Evolutionary conservation across 2,888 invertebrate species (phyloP).

Genomic region (Caenorhabditis angaria): DNA sequence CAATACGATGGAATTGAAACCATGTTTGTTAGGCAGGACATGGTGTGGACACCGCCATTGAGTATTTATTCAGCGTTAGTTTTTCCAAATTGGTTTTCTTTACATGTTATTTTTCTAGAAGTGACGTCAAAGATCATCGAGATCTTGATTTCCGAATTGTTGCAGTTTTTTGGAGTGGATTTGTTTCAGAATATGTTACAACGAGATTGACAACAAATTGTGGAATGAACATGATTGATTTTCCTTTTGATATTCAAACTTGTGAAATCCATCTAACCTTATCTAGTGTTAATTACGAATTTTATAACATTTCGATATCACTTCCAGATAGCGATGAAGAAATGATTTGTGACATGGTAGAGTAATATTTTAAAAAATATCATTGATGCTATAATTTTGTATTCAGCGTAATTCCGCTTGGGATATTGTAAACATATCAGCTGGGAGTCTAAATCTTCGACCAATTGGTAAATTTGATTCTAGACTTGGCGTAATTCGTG

Average conservation of each 20-base stretch:
- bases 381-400: too few species aligned
- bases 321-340: too few species aligned
- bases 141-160: constrained; percentile 25
- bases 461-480: too few species aligned
- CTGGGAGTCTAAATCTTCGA: constrained; percentile 4
- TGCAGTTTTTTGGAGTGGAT: not conserved
- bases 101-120: constrained; percentile 7
- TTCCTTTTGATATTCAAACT: constrained; percentile 27
- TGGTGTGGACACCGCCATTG: constrained; percentile 23
- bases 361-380: too few species aligned
- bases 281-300: constrained; percentile 10
- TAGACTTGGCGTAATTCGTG: too few species aligned
- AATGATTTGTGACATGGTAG: not conserved
- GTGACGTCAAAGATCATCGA: constrained; percentile 16
- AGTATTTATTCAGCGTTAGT: constrained; percentile 14
- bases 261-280: constrained; percentile 17
- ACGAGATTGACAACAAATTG: constrained; percentile 18
- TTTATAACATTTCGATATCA: constrained; percentile 8
- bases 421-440: constrained; percentile 14
- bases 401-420: constrained; percentile 27
- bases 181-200: constrained; percentile 5
- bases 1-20: not conserved
- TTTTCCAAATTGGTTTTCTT: not conserved
- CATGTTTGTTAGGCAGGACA: constrained; percentile 11
- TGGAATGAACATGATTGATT: constrained; percentile 11